These are phyloP conservation scores for Montipora cactus DNA, from an alignment of 64 coral and sea anemone species.

Conservation along the genomic window DNA sequence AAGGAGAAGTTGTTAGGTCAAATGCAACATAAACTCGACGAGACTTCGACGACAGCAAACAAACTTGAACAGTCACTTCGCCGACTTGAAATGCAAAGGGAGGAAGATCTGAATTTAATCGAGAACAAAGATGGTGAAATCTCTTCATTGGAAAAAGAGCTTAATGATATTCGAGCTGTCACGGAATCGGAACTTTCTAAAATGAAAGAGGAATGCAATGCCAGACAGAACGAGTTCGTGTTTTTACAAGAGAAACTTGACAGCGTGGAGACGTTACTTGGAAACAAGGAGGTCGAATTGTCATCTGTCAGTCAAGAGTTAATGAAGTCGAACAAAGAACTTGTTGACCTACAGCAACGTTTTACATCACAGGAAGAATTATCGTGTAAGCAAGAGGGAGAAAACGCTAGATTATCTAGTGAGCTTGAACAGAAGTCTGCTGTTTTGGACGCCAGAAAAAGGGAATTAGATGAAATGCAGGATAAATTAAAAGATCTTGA, in stretches of 20 bases:
- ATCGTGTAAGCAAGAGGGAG: neutral
- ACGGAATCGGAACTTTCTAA: slow-evolving; percentile 16
- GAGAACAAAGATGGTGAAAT: slow-evolving; percentile 69
- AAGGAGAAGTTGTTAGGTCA: neutral
- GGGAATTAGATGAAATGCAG: slow-evolving; percentile 25
- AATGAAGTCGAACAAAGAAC: neutral
- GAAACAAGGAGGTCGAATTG: slow-evolving; percentile 72
- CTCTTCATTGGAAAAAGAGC: slow-evolving; percentile 2
- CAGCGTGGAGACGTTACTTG: slow-evolving; percentile 46
- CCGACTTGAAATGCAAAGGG: slow-evolving; percentile 3
- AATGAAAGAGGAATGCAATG: slow-evolving; percentile 58
- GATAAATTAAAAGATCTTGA: slow-evolving; percentile 59
- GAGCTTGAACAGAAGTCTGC: slow-evolving; percentile 37
- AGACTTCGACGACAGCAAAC: neutral
- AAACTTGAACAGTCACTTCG: slow-evolving; percentile 1
- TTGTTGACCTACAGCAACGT: slow-evolving; percentile 32
- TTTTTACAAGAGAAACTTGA: slow-evolving; percentile 57
- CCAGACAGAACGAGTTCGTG: slow-evolving; percentile 38
- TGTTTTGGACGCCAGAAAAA: slow-evolving; percentile 23
- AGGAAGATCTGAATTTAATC: slow-evolving; percentile 38
- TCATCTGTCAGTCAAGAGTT: slow-evolving; percentile 24
- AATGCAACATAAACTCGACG: neutral
- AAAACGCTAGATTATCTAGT: slow-evolving; percentile 39
- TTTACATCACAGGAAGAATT: slow-evolving; percentile 37
- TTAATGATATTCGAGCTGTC: slow-evolving; percentile 4